Evolutionary conservation across 64 coral and sea anemone species (phyloP).

Genomic region (Stichodactyla helianthus): DNA sequence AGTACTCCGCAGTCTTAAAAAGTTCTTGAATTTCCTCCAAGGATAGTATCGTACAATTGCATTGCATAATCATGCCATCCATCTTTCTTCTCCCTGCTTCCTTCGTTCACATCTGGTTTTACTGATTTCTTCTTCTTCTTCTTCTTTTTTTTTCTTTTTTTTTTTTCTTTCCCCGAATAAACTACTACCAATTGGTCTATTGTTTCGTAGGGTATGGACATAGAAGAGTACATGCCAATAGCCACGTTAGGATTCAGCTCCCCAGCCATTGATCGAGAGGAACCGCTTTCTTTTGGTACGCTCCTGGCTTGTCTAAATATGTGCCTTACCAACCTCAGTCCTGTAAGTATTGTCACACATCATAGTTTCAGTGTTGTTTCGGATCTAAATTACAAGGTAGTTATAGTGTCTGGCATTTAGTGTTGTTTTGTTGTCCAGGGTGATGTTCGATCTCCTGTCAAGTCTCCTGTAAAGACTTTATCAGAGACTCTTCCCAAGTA

Average conservation of each 20-base stretch:
- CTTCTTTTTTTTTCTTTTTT: not conserved
- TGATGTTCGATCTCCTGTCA: slow-evolving; percentile 71
- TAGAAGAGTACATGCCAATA: slow-evolving; percentile 74
- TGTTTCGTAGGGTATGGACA: slow-evolving; percentile 72
- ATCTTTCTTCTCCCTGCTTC: not conserved
- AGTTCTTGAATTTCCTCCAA: too few relatives aligned
- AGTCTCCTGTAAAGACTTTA: slow-evolving; percentile 79
- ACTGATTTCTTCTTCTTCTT: too few relatives aligned
- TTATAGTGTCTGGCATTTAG: not conserved
- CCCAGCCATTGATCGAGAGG: slow-evolving; percentile 82
- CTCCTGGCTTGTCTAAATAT: slow-evolving; percentile 87
- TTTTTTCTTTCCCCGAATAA: slow-evolving; percentile 4
- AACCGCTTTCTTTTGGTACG: slow-evolving; percentile 84
- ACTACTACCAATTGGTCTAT: slow-evolving; percentile 15
- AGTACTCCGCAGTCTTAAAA: too few relatives aligned
- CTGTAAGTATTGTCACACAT: not conserved
- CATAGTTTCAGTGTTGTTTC: not conserved
- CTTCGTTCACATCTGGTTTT: not conserved
- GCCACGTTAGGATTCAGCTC: slow-evolving; percentile 78
- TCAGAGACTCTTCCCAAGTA: slow-evolving; percentile 80
- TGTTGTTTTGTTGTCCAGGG: slow-evolving; percentile 34
- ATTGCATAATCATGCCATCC: too few relatives aligned
- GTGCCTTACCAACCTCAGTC: slow-evolving; percentile 80
- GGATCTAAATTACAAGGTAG: not conserved
- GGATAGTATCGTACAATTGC: too few relatives aligned